These are phyloP conservation scores for Columba guinea DNA, from an alignment of 2,797 vertebrate species.

Conservation along the genomic window DNA sequence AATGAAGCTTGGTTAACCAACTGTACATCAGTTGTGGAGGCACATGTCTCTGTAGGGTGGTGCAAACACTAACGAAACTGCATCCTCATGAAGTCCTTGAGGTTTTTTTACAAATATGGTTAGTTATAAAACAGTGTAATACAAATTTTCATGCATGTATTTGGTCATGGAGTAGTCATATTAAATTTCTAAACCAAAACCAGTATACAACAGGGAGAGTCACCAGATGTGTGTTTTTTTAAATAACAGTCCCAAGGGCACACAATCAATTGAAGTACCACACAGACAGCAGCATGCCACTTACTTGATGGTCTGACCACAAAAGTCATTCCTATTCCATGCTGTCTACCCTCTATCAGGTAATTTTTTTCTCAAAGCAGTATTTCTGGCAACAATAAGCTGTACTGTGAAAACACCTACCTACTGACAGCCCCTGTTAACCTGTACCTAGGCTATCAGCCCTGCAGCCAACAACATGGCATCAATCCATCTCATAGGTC, in stretches of 20 bases:
- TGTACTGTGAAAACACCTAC: neutral
- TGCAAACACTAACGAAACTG: neutral
- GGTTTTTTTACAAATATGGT: neutral
- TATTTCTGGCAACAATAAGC: neutral
- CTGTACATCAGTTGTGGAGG: rapidly evolving
- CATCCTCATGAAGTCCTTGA: neutral
- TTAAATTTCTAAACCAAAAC: neutral
- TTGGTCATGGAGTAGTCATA: neutral
- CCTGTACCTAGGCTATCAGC: neutral
- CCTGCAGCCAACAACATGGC: neutral
- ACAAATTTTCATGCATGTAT: neutral
- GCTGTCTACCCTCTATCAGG: too few species aligned
- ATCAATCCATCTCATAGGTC: neutral
- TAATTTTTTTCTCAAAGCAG: neutral
- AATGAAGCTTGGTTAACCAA: neutral
- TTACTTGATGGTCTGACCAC: neutral
- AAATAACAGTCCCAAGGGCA: neutral
- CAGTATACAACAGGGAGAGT: neutral
- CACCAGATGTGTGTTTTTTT: neutral
- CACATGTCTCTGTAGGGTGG: neutral
- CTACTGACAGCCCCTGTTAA: neutral
- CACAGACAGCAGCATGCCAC: neutral
- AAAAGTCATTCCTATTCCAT: neutral
- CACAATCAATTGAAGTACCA: neutral
- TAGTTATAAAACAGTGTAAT: neutral